These are phyloP conservation scores for Grapholita molesta DNA, from an alignment of 1,140 invertebrate genomes.

Conservation along the genomic window DNA sequence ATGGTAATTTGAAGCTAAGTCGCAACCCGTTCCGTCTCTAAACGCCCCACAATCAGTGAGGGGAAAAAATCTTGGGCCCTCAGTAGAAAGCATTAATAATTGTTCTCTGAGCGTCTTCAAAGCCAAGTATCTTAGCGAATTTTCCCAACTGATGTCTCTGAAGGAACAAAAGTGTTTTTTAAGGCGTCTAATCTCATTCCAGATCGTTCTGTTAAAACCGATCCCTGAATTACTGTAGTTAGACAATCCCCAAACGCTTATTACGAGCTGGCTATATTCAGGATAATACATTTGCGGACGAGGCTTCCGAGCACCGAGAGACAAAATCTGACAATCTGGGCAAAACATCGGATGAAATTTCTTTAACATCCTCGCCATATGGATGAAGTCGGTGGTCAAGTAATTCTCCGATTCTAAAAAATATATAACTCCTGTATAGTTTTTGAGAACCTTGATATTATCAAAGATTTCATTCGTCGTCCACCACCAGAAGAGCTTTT, in stretches of 20 bases:
- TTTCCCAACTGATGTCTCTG: conserved; percentile 35
- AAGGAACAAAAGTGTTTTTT: conserved; percentile 34
- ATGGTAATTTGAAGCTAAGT: not conserved
- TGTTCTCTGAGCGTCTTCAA: conserved; percentile 11
- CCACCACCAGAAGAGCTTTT: conserved; percentile 51
- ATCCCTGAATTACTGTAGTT: conserved; percentile 28
- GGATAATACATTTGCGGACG: conserved; percentile 23
- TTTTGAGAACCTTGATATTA: conserved; percentile 22
- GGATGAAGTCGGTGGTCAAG: conserved; percentile 35
- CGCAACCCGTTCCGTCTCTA: conserved; percentile 18
- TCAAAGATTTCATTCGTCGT: conserved; percentile 38
- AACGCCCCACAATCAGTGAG: conserved; percentile 25
- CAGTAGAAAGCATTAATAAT: conserved; percentile 23
- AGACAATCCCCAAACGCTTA: conserved; percentile 23
- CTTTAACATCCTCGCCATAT: conserved; percentile 28
- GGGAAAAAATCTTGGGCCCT: conserved; percentile 36
- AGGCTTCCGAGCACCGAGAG: conserved; percentile 26
- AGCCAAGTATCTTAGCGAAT: conserved; percentile 27
- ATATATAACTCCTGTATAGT: conserved; percentile 30
- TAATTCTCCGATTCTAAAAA: conserved; percentile 43
- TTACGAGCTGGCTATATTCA: conserved; percentile 13
- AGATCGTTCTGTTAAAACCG: conserved; percentile 36
- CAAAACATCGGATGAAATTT: conserved; percentile 13
- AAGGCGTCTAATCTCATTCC: conserved; percentile 30
- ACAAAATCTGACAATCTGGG: conserved; percentile 32